Percentiles rank a stretch among this genome's conserved stretches.
phyloP scores from a whole-genome alignment of 37 sponge, comb jelly and placozoan species.

The Chondrilla cf. caribensis region DNA sequence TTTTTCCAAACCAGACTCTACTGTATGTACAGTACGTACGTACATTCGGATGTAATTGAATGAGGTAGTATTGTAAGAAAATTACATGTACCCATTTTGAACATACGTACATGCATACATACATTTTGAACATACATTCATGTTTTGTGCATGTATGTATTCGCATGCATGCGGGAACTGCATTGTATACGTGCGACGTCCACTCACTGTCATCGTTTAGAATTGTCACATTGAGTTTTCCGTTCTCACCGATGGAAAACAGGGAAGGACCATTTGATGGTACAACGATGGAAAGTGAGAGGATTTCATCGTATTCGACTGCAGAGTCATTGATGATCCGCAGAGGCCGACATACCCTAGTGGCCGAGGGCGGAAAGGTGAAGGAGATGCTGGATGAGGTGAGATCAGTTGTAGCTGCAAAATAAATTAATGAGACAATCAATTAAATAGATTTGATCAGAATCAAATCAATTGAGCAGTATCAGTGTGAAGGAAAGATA shows the following conservation, averaged over 20 bases:
- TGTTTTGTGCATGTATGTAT: neutral
- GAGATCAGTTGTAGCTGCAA: neutral
- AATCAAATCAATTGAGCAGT: no score
- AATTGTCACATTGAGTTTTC: neutral
- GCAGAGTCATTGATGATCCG: neutral
- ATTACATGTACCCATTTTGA: neutral
- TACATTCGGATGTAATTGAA: no score
- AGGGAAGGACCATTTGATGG: neutral
- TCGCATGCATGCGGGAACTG: neutral
- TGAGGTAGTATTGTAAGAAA: no score
- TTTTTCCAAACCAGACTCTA: no score
- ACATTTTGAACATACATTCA: neutral
- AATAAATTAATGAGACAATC: neutral
- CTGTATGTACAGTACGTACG: no score
- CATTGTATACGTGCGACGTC: no score
- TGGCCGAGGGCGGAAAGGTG: neutral
- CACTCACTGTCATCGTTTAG: slow-evolving; percentile 4
- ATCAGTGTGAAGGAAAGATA: no score
- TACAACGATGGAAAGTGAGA: neutral
- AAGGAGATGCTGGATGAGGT: neutral
- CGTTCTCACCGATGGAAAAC: neutral
- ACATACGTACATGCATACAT: neutral
- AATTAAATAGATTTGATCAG: no score
- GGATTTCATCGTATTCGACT: neutral
- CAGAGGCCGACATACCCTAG: neutral